phyloP scores from a whole-genome alignment of 2,797 vertebrate genomes.

The Pempheris klunzingeri region DNA sequence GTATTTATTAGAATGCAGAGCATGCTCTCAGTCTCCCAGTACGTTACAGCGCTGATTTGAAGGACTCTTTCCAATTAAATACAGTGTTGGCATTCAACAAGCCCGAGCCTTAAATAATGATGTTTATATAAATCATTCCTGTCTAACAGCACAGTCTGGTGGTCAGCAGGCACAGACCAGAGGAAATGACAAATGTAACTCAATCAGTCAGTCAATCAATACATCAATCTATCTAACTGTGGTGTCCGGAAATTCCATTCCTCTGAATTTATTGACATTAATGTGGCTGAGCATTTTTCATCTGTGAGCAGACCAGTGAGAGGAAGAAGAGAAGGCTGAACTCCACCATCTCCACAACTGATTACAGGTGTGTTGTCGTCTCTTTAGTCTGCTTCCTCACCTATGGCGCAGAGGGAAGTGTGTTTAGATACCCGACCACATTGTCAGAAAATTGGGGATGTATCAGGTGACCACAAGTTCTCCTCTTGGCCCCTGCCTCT shows the following conservation, averaged over 20 bases:
- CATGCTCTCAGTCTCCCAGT: background rate
- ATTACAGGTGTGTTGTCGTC: background rate
- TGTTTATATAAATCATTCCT: background rate
- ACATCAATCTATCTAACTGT: too few relatives aligned
- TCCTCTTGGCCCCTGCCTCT: background rate
- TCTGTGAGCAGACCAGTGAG: background rate
- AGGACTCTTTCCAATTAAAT: conserved; percentile 1
- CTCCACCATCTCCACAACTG: background rate
- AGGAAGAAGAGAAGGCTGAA: background rate
- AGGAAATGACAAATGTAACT: background rate
- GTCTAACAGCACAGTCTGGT: background rate
- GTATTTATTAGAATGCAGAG: conserved; percentile 24
- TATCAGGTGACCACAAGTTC: conserved; percentile 7
- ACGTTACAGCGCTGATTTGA: background rate
- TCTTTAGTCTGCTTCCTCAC: conserved; percentile 32
- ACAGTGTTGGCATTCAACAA: background rate
- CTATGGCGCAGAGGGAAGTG: conserved; percentile 17
- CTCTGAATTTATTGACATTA: too few relatives aligned
- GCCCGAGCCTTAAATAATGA: background rate
- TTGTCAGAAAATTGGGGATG: conserved; percentile 13
- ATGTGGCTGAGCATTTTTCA: background rate
- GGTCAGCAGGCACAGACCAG: background rate
- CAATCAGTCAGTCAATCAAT: too few relatives aligned
- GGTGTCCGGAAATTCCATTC: background rate
- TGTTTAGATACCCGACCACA: background rate